Percentiles rank a stretch among this genome's conserved stretches.
phyloP scores from a whole-genome alignment of 2,113 vertebrate genomes.

The Dromas ardeola region DNA sequence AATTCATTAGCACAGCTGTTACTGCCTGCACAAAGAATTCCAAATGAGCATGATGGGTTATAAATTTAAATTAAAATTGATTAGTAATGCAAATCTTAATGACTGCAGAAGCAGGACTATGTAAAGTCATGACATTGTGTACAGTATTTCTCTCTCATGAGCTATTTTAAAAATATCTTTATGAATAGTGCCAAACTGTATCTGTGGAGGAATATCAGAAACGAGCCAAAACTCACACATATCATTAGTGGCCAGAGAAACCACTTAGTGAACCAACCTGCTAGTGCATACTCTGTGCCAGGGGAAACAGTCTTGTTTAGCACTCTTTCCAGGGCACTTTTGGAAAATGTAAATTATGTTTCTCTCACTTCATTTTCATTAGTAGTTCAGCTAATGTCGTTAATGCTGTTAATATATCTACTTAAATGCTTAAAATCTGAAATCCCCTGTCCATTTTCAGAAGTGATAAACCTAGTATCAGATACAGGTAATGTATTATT shows the following conservation, averaged over 20 bases:
- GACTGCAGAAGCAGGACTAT: conserved; percentile 10
- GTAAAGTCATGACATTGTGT: conserved; percentile 37
- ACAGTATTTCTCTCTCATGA: not conserved
- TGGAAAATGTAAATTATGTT: not conserved
- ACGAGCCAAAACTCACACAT: not conserved
- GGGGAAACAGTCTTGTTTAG: not conserved
- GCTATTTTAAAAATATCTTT: not conserved
- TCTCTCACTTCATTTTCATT: not conserved
- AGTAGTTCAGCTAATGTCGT: not conserved
- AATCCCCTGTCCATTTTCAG: not conserved
- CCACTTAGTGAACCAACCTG: not conserved
- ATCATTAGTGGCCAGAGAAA: not conserved
- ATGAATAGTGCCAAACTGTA: not conserved
- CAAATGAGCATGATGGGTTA: conserved; percentile 51
- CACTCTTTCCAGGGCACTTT: not conserved
- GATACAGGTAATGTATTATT: not conserved
- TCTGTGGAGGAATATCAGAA: not conserved
- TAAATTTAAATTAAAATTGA: conserved; percentile 71
- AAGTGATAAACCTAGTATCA: not conserved
- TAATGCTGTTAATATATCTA: not conserved
- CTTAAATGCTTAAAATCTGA: not conserved
- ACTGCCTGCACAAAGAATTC: conserved; percentile 54
- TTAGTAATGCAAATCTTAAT: conserved; percentile 61
- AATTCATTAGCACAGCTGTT: conserved; percentile 70
- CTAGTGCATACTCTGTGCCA: not conserved